A percentile compares a stretch with the other conserved stretches of the same genome.
Conservation (phyloP, 1,140 invertebrate genomes). For the Zaprionus taronus region DNA sequence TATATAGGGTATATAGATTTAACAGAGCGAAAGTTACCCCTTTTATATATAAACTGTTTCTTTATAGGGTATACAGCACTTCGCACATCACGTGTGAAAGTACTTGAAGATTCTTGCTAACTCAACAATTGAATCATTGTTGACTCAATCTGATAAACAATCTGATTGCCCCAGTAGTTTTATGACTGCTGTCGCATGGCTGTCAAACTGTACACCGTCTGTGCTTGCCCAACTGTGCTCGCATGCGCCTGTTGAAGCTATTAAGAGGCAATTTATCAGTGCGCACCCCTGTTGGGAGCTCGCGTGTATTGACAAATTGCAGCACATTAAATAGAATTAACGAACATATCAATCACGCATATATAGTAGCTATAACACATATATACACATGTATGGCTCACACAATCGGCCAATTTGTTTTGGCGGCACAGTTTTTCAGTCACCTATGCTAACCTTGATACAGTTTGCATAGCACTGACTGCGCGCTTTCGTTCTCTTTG, state of each 20-base stretch:
- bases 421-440: background rate
- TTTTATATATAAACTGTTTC: too few relatives aligned
- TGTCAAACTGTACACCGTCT: conserved; percentile 19
- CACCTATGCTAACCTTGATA: background rate
- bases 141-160: conserved; percentile 49
- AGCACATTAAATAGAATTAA: conserved; percentile 25
- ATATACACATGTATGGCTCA: conserved; percentile 6
- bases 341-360: conserved; percentile 1
- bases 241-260: conserved; percentile 1
- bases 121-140: conserved; percentile 20
- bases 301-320: conserved; percentile 26
- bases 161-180: conserved; percentile 29
- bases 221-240: conserved; percentile 10
- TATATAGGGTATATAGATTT: too few relatives aligned
- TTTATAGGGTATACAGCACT: background rate
- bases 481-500: conserved; percentile 6
- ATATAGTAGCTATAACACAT: conserved; percentile 2
- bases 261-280: conserved; percentile 30
- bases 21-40: too few relatives aligned
- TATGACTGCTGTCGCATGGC: conserved; percentile 13
- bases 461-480: background rate
- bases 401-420: background rate
- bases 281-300: background rate
- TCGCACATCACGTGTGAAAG: background rate
- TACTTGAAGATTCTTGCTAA: background rate